Evolutionary conservation across 2,113 vertebrate genomes (phyloP), one percentile per base, ranked within the genome.

Genomic region (Malurus cyaneus): DNA sequence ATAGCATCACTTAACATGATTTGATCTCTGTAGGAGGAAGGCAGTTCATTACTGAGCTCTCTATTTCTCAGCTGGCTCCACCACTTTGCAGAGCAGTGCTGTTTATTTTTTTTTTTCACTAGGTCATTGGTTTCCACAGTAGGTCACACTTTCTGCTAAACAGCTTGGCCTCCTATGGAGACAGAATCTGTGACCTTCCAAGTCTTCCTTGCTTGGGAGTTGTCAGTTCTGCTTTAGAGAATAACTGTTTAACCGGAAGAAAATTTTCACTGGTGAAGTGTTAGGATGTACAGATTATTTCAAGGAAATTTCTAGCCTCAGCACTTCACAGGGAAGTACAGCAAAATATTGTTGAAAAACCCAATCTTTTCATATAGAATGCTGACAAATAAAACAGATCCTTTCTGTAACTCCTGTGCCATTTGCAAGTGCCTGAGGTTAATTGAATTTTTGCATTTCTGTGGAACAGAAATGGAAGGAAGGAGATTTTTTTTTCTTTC

Each of bases 11-110:
- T 97, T 92, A 89, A 92, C 61, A 50, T 92, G 80, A 93, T 95
- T 96, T 95, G 89, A 59, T 93, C 83, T 82, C 88, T 88, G 52
- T 86, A 91, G 92, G 89, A 89, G n/a, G 52, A 96, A 89, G 70
- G 66, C 69, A 95, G 87, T 91, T 95, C 62, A 83, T 88, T 89
- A 93, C 36, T 72, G 54, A 95, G 50, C 56, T 94, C 50, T 86
- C 41, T 61, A 60, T 70, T 92, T 95, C 72, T 64, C 93, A 91
- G 41, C 91, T 94, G 78, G 80, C 62, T 96, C 69, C 73, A 53
- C 49, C 44, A 71, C 85, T 88, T 73, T 46, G 14, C 47, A 80
- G 25, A 39, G 69, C 41, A 93, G 76, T 69, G 26, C 24, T 89
- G 70, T 88, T 95, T 92, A 54, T 73, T 86, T 93, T 95, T 66